These are phyloP conservation scores for Drosophila nannoptera DNA, from an alignment of 1,140 invertebrate species.

Conservation along the genomic window DNA sequence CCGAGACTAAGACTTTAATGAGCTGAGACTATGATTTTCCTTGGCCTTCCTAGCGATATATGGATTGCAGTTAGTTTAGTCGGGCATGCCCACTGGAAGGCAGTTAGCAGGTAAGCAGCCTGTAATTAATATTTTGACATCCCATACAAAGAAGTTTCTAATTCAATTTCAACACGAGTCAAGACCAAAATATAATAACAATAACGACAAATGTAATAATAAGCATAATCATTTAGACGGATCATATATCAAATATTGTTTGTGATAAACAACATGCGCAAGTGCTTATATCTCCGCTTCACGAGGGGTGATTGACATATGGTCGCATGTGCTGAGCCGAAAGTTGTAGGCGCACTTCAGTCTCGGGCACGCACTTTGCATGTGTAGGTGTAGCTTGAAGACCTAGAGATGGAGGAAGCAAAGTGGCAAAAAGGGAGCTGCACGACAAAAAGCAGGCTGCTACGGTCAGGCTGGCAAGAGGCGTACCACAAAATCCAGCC, in stretches of 20 bases:
- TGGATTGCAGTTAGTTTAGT: no score
- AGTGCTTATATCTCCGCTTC: conserved; percentile 10
- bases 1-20: no score
- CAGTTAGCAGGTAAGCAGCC: conserved; percentile 38
- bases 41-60: no score
- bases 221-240: conserved; percentile 52
- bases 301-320: conserved; percentile 15
- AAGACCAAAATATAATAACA: neutral
- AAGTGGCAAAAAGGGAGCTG: neutral
- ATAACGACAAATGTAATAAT: conserved; percentile 23
- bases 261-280: conserved; percentile 43
- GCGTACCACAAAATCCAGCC: no score
- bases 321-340: conserved; percentile 7
- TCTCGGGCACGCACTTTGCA: neutral
- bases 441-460: conserved; percentile 1
- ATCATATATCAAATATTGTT: conserved; percentile 63
- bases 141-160: neutral
- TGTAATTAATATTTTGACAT: conserved; percentile 66
- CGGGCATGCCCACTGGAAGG: no score
- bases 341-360: conserved; percentile 8
- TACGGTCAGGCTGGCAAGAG: neutral
- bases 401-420: no score
- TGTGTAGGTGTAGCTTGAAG: no score
- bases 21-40: no score
- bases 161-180: neutral